Conservation (phyloP, 2,797 vertebrate species). For the Eremophila alpestris region DNA sequence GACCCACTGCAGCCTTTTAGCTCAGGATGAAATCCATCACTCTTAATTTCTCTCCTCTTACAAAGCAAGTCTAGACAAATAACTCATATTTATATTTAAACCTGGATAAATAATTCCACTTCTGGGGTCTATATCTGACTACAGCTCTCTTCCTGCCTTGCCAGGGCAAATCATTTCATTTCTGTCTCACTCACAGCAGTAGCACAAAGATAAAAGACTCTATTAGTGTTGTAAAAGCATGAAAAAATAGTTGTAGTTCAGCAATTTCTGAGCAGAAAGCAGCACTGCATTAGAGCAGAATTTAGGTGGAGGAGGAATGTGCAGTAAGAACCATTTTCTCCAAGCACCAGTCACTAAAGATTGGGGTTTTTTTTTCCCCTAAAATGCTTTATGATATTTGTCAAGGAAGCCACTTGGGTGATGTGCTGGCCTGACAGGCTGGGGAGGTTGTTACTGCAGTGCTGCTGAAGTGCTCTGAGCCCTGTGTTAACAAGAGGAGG, state of each 20-base stretch:
- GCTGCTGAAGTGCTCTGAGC: not conserved
- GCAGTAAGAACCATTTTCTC: not conserved
- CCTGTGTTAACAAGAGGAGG: not conserved
- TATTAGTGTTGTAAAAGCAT: not conserved
- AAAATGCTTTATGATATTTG: not conserved
- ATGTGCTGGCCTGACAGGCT: not conserved
- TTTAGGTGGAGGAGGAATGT: not conserved
- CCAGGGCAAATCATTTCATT: not conserved
- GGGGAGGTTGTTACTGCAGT: not conserved
- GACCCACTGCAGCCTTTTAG: not conserved
- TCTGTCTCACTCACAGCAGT: not conserved
- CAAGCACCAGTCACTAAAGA: not conserved
- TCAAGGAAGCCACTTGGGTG: not conserved
- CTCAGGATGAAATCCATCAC: not conserved
- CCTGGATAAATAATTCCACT: not conserved
- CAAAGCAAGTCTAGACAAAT: conserved; percentile 21
- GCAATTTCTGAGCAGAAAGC: not conserved
- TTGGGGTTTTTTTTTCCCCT: not conserved
- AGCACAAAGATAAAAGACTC: not conserved
- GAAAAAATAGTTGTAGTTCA: not conserved
- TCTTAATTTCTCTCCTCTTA: conserved; percentile 2
- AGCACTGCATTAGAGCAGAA: not conserved
- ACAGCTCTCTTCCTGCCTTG: not conserved
- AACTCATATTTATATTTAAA: conserved; percentile 2
- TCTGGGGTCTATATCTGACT: not conserved